Base-by-base conservation (phyloP, 2,797 vertebrate species). In the Lemur catta region DNA sequence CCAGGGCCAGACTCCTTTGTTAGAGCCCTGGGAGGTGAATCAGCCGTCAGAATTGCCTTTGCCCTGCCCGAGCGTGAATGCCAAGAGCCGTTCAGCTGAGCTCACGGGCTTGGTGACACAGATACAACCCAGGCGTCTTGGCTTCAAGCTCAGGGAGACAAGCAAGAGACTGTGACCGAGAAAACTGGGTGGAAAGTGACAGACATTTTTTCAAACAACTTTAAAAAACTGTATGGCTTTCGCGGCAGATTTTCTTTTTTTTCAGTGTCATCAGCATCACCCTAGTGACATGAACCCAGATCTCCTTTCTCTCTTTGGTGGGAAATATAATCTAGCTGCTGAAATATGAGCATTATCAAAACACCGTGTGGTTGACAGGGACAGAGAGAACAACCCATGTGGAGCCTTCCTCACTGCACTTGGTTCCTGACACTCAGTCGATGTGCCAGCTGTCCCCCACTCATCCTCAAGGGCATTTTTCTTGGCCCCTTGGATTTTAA, bases 71-170 rank as follows among this genome's bases (percentile, higher is more conserved):
- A 84, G 24, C 9, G 7, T 74, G 67, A 76, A 65, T 22, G 26
- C 61, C 55, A 67, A 72, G 67, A 59, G 61, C 4, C 33, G 50
- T 1, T 13, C 11, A 55, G 1, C 20, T 3, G 22, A 48, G 28
- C n/a, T 75, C 14, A 6, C 26, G 41, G 52, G n/a, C 35, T 38
- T 57, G 0, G 0, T 35, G 57, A 17, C 41, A 1, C 0, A 33
- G 46, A 41, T 30, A n/a, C 38, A 17, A 55, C 15, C n/a, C 12
- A 59, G 22, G 26, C 38, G 15, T 57, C 79, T 78, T 67, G 38
- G 22, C 57, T 78, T 89, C 20, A 88, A 24, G 52, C 13, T 6
- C 18, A 30, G 13, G n/a, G 52, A 22, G 20, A 28, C 2, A 5
- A 18, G 50, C 12, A 6, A 50, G 33, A 59, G 28, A 18, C 11